Evolutionary conservation across 1,140 invertebrate genomes (phyloP), one percentile per base, ranked within the genome.

Genomic region (Octopus bimaculoides): DNA sequence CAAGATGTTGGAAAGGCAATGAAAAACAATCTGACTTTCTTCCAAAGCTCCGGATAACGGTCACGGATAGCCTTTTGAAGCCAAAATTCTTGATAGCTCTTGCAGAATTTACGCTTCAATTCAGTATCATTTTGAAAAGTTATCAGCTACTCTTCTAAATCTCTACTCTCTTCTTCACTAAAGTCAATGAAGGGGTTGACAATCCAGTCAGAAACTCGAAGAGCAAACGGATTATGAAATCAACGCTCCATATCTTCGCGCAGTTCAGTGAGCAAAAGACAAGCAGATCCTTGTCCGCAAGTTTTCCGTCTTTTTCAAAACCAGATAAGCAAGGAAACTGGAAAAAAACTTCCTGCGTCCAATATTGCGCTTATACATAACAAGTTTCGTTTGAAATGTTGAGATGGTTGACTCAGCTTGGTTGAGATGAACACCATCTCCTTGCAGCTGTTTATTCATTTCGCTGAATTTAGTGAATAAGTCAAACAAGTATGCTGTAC

Each of bases 71-170:
- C 61, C 61, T 66, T 66, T 66, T 66, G 61, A 66, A 66, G 61
- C 61, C 61, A n/a, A n/a, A n/a, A n/a, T n/a, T n/a, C n/a, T n/a
- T n/a, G n/a, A n/a, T n/a, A n/a, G n/a, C n/a, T n/a, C n/a, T n/a
- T n/a, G n/a, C n/a, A n/a, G n/a, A n/a, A n/a, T n/a, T 66, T 66
- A n/a, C 9, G 61, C 61, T 66, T 66, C 61, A 66, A 66, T n/a
- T 66, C 61, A 66, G n/a, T 66, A n/a, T 66, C 61, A 66, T 66
- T 66, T 66, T 66, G 61, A 66, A 66, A 66, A n/a, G 61, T 66
- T 10, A 66, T 66, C n/a, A 66, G 61, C n/a, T 66, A 9, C 61
- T 66, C 61, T 66, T 66, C 61, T n/a, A 66, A 9, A 66, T 66
- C 61, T 66, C 61, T n/a, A n/a, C n/a, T n/a, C 61, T 66, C 61